Base-by-base conservation (phyloP, 2,888 invertebrate species). In the Mythimna ferrago region DNA sequence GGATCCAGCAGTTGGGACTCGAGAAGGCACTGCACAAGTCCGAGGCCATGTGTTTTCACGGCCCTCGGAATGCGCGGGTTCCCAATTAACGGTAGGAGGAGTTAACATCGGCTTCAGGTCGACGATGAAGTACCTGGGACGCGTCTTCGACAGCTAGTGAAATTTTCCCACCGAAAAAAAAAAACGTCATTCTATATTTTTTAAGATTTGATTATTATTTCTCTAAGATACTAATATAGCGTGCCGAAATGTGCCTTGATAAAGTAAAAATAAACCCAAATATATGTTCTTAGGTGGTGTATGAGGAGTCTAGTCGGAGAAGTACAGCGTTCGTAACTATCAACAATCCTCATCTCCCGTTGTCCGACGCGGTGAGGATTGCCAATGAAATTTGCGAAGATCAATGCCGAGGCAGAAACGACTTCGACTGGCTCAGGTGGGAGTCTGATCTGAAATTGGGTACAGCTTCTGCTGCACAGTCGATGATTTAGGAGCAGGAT, bases 391-490 rank as follows among this genome's bases (percentile, higher is more conserved):
- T 97, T 87, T 97, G 97, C 87, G 89, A 93, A 0, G 96, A 97
- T 88, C 91, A 90, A 1, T 96, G 96, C 82, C 94, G 97, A 72
- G 91, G 97, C 80, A 92, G 97, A 80, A 97, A 97, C 88, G 83
- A 90, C 14, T 60, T 60, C n/a, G 9, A 0, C 86, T 73, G 0
- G 94, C 97, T 0, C 88, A 94, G 87, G 1, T 97, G 97, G 97
- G 88, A 93, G 11, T 92, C 95, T 0, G 92, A 96, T 74, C 93
- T 44, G 92, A 92, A 71, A 88, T 94, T 26, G 97, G 97, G 0
- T 97, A 97, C 90, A 97, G 97, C 57, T 97, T 97, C 90, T 97
- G 97, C 85, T 97, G 97, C 88, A 93, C 94, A 5, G 93, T 97
- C 35, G 92, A 95, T 44, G 97, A 97, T 75, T 96, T 84, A 94